Base-by-base conservation (phyloP, 64 coral and sea anemone species). In the Pachyseris speciosa region DNA sequence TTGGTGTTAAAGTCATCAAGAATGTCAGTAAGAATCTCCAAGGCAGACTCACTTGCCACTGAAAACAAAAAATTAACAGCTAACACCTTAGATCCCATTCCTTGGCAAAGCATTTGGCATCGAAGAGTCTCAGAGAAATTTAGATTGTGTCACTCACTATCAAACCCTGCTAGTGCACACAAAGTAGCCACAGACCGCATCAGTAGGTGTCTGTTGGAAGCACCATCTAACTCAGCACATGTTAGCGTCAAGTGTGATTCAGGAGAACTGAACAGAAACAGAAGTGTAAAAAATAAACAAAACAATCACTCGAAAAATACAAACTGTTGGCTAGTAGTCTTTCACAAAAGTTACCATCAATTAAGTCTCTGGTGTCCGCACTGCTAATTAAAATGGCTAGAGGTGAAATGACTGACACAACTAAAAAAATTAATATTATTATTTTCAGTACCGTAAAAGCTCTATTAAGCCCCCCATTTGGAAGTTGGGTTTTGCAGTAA, bases 121-220 rank as follows among this genome's bases (percentile, higher is more conserved):
- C n/a, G n/a, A n/a, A n/a, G n/a, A n/a, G n/a, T n/a, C 58, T 61
- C 7, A 4, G 27, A 9, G 58, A 61, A 61, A 61, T 25, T 8
- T 27, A 25, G 2, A 17, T 55, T 55, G 13, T 0, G 27, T 0
- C 37, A 85, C 89, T 84, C 38, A 92, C 95, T 92, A 65, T 96
- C 95, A 93, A 93, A 96, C 72, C 95, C 95, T 41, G 95, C 88
- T 27, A 89, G 64, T 58, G 95, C 85, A 85, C 95, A 96, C 40
- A 96, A 57, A 11, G 86, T 69, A 80, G 95, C 95, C 19, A 96
- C 95, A 89, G 95, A 72, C 84, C 86, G 93, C 31, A 96, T 52
- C 51, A 96, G 31, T 33, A 96, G 64, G 27, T 96, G 95, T 81
- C 95, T 84, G 73, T 89, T 93, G 30, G 95, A 93, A 16, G 75